phyloP scores from a whole-genome alignment of 2,888 invertebrate species.

The Apamea epomidion region DNA sequence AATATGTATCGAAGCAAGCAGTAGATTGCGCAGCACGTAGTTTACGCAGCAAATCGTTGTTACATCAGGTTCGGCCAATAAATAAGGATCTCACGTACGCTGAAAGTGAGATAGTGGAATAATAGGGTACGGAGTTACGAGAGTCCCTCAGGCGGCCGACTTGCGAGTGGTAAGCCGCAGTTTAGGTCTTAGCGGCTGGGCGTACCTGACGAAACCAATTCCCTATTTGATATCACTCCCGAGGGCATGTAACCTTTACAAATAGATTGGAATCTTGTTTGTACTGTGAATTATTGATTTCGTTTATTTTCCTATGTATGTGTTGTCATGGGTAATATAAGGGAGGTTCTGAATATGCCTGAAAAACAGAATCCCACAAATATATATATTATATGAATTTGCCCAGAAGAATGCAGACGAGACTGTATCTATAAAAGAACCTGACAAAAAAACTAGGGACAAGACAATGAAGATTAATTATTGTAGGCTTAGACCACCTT shows the following conservation, averaged over 20 bases:
- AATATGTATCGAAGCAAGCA: conserved; percentile 70
- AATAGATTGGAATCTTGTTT: conserved; percentile 65
- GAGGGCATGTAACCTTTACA: conserved; percentile 66
- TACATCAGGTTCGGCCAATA: conserved; percentile 78
- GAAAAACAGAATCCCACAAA: neutral
- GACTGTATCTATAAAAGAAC: neutral
- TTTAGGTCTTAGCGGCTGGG: conserved; percentile 73
- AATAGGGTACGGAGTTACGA: conserved; percentile 77
- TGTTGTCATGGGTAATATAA: conserved; percentile 16
- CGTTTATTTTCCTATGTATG: conserved; percentile 22
- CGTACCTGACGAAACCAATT: conserved; percentile 75
- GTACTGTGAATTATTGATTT: conserved; percentile 51
- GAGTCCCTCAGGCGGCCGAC: conserved; percentile 75
- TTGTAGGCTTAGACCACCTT: neutral
- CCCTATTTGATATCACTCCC: conserved; percentile 69
- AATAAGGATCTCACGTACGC: conserved; percentile 79
- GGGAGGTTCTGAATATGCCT: neutral
- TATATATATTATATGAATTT: neutral
- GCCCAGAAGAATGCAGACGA: neutral
- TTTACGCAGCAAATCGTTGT: conserved; percentile 72
- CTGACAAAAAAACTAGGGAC: neutral
- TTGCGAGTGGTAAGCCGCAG: conserved; percentile 78
- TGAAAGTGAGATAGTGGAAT: conserved; percentile 79
- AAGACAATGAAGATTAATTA: neutral
- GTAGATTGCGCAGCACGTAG: conserved; percentile 72